A percentile compares a stretch with the other conserved stretches of the same genome.
phyloP scores from a whole-genome alignment of 2,888 invertebrate genomes.

The Cerceris rybyensis region DNA sequence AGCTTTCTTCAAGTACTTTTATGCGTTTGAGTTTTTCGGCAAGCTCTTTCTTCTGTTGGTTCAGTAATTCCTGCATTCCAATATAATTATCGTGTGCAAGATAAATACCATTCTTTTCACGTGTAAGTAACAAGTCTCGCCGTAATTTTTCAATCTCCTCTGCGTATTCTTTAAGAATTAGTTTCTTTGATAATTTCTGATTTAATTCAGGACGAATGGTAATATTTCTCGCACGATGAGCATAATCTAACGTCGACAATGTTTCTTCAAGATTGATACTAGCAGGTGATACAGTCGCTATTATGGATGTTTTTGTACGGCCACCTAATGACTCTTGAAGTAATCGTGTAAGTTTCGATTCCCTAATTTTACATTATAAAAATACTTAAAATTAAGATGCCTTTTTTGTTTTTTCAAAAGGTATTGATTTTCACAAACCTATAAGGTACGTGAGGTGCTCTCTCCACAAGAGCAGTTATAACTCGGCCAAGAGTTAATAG shows the following conservation, averaged over 20 bases:
- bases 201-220: conserved; percentile 96
- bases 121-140: conserved; percentile 92
- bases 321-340: conserved; percentile 98
- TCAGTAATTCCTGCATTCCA: conserved; percentile 86
- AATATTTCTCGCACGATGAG: conserved; percentile 96
- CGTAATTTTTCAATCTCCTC: conserved; percentile 95
- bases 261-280: conserved; percentile 95
- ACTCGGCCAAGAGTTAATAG: conserved; percentile 96
- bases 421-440: conserved; percentile 83
- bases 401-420: neutral
- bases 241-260: conserved; percentile 97
- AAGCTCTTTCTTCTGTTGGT: conserved; percentile 87
- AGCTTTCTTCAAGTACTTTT: conserved; percentile 87
- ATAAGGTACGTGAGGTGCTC: conserved; percentile 97
- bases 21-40: conserved; percentile 87
- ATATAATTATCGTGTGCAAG: conserved; percentile 93
- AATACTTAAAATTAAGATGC: neutral
- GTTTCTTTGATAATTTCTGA: conserved; percentile 93
- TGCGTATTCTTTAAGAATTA: conserved; percentile 91
- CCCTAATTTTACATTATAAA: conserved; percentile 83
- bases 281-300: conserved; percentile 97
- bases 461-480: conserved; percentile 96
- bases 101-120: conserved; percentile 95
- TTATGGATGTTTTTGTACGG: conserved; percentile 97
- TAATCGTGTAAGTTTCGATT: conserved; percentile 97